Percentiles rank a stretch among this genome's conserved stretches.
These are phyloP conservation scores for Pterostichus madidus DNA, from an alignment of 2,888 invertebrate genomes.

Conservation along the genomic window DNA sequence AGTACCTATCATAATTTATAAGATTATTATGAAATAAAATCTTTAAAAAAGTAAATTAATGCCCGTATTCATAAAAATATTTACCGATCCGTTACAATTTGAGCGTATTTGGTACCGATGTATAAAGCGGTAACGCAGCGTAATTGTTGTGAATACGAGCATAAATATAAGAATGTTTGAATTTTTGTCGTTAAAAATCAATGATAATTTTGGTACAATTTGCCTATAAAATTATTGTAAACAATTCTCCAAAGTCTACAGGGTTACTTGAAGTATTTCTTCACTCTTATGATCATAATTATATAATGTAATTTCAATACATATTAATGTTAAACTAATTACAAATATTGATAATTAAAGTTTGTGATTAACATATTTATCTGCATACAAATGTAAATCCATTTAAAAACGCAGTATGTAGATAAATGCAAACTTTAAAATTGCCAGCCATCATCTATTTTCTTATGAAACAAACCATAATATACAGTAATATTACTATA, in stretches of 20 bases:
- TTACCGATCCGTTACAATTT: too few relatives aligned
- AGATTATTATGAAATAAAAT: too few relatives aligned
- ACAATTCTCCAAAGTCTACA: constrained; percentile 64
- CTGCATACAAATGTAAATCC: constrained; percentile 11
- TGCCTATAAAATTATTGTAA: constrained; percentile 49
- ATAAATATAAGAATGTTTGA: constrained; percentile 15
- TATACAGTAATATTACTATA: constrained; percentile 31
- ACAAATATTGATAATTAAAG: constrained; percentile 33
- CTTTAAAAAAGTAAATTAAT: too few relatives aligned
- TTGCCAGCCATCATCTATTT: constrained; percentile 49
- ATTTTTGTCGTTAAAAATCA: constrained; percentile 30
- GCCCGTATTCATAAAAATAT: not conserved
- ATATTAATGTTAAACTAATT: constrained; percentile 24
- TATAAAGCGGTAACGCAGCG: too few relatives aligned
- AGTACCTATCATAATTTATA: too few relatives aligned
- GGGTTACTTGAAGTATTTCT: constrained; percentile 64
- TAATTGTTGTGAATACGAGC: too few relatives aligned
- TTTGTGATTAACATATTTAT: constrained; percentile 12
- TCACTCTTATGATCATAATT: constrained; percentile 62
- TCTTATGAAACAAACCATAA: constrained; percentile 37
- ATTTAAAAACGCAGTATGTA: constrained; percentile 3
- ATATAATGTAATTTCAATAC: constrained; percentile 59
- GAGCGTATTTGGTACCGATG: too few relatives aligned
- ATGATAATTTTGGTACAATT: constrained; percentile 39
- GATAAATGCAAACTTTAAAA: constrained; percentile 38